phyloP scores from a whole-genome alignment of 1,140 invertebrate genomes.

The Calephelis virginiensis region DNA sequence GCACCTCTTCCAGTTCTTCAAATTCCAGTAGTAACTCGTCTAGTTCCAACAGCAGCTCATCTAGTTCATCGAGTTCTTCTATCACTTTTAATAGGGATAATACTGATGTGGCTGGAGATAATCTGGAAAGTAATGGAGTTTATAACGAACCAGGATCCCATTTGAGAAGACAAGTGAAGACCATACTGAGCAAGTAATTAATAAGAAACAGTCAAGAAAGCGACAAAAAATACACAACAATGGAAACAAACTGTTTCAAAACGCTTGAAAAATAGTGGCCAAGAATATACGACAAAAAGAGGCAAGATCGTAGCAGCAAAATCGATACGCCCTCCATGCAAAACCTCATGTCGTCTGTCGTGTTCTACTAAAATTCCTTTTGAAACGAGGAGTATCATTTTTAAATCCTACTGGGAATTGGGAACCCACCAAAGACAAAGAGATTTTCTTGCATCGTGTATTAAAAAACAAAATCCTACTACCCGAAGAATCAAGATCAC shows the following conservation, averaged over 20 bases:
- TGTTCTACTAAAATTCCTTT: constrained; percentile 8
- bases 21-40: neutral
- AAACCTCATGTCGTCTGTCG: neutral
- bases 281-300: constrained; percentile 4
- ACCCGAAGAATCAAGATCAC: neutral
- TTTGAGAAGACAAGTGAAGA: neutral
- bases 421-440: constrained; percentile 2
- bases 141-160: neutral
- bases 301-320: constrained; percentile 2
- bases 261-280: constrained; percentile 16
- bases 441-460: constrained; percentile 9
- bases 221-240: neutral
- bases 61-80: constrained; percentile 5
- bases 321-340: neutral
- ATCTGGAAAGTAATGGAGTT: constrained; percentile 2
- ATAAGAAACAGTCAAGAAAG: neutral
- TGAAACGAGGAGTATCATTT: constrained; percentile 1
- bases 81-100: neutral
- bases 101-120: neutral
- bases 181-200: neutral
- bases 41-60: constrained; percentile 10
- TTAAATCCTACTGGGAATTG: constrained; percentile 10
- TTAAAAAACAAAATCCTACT: neutral
- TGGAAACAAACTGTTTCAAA: constrained; percentile 5
- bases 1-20: constrained; percentile 8